These are phyloP conservation scores for Hydractinia echinata DNA, from an alignment of 30 jellyfish, hydroid and myxozoan genomes.

Conservation along the genomic window DNA sequence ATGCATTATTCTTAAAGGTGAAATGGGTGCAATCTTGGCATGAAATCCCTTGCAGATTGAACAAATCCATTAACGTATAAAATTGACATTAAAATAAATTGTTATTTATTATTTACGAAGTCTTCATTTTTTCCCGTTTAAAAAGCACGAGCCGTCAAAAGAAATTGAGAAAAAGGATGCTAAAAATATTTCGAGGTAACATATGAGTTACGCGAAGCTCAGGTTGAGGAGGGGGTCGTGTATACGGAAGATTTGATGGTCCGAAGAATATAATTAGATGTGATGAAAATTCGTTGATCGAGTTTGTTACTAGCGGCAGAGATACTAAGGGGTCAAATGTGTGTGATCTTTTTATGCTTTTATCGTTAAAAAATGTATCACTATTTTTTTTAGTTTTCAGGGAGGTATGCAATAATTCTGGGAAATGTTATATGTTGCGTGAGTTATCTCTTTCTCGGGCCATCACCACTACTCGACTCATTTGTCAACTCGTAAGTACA, in stretches of 20 bases:
- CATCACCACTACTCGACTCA: conserved; percentile 54
- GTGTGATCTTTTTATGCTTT: not conserved
- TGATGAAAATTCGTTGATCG: no score
- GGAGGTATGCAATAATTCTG: conserved; percentile 23
- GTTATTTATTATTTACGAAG: no score
- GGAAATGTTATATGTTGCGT: conserved; percentile 37
- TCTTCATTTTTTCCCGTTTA: not conserved
- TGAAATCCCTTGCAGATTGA: not conserved
- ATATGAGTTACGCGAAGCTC: no score
- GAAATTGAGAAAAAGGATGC: not conserved
- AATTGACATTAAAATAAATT: no score
- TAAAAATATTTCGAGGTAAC: no score
- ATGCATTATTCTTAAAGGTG: not conserved
- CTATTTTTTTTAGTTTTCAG: conserved; percentile 13
- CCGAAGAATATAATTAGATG: no score
- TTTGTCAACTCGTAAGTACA: conserved; percentile 40
- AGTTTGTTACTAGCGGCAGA: no score
- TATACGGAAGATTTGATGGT: no score
- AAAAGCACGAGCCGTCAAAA: not conserved
- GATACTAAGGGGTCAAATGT: no score
- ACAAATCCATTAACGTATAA: no score
- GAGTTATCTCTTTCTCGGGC: conserved; percentile 59
- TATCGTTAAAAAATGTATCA: not conserved
- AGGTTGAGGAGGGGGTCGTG: no score
- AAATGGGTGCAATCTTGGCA: not conserved